Evolutionary conservation across 1,140 invertebrate species (phyloP), one percentile per base, ranked within the genome.

Genomic region (Portunus trituberculatus): DNA sequence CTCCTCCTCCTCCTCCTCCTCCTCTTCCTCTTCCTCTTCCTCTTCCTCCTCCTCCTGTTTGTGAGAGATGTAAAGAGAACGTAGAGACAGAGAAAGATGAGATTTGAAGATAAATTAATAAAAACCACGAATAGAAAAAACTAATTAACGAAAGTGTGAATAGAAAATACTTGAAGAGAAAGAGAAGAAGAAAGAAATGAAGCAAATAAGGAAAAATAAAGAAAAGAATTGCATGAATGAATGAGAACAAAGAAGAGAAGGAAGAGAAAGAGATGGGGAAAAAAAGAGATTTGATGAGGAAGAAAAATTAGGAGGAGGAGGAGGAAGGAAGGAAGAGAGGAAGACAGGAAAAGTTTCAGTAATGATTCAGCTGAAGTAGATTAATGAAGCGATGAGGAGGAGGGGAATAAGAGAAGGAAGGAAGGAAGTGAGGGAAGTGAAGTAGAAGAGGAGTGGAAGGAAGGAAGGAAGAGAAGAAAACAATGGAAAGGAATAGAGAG

Each of bases 1-100:
- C 67, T 76, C 67, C 67, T 76, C 67, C 67, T 76, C 59, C 59
- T 76, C 59, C 59, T 76, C 59, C 59, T 76, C 59, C 59, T 76
- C 59, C 59, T 76, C 59, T 20, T 76, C 59, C 59, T 76, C 59
- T 20, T 76, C 59, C 20, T 76, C 59, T 3, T 10, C 59, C 59
- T 76, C 67, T 20, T 16, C 10, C 10, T 20, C 10, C 20, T 59
- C 52, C 52, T 59, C 12, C 3, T 20, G 52, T 59, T 0, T n/a
- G 67, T n/a, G 25, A 76, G 25, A 8, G 67, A 76, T 25, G n/a
- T 2, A 8, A n/a, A 76, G 67, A 76, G 16, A 76, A 7, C 16
- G 1, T 59, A 76, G 20, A n/a, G 67, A n/a, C 4, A 76, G 67
- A 76, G 1, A 76, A n/a, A n/a, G 25, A 76, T 3, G n/a, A n/a